phyloP scores from a whole-genome alignment of 2,888 invertebrate genomes.

The Drosophila buzzatii region DNA sequence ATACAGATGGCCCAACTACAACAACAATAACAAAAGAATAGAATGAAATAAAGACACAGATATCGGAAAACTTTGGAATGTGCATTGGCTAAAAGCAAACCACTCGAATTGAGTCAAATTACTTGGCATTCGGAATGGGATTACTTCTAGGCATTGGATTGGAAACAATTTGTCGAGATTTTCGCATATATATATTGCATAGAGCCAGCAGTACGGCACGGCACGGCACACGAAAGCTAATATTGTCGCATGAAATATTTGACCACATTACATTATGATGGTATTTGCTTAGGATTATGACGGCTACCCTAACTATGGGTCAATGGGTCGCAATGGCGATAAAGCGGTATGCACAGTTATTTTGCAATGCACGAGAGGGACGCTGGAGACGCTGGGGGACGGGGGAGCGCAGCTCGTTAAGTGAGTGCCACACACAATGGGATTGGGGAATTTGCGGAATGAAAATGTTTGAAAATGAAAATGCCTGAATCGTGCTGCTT shows the following conservation, averaged over 20 bases:
- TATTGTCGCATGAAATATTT: constrained; percentile 37
- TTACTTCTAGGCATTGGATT: constrained; percentile 56
- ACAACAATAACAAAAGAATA: not conserved
- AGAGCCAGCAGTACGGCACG: not conserved
- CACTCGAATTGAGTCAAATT: constrained; percentile 60
- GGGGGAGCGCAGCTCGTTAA: not conserved
- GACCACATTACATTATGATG: constrained; percentile 30
- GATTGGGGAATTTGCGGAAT: constrained; percentile 14
- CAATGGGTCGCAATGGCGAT: constrained; percentile 18
- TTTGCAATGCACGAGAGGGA: constrained; percentile 1
- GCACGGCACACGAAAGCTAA: constrained; percentile 23
- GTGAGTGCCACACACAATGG: constrained; percentile 13
- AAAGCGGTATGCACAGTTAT: constrained; percentile 17
- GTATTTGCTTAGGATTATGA: constrained; percentile 35
- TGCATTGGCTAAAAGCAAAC: constrained; percentile 42
- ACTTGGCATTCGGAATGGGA: constrained; percentile 51
- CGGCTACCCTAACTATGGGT: constrained; percentile 16
- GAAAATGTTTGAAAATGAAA: constrained; percentile 17
- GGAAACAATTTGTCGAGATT: constrained; percentile 58
- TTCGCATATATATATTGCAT: constrained; percentile 29
- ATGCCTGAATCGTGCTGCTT: constrained; percentile 6
- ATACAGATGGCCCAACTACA: not conserved
- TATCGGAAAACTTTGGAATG: constrained; percentile 50
- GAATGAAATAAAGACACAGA: constrained; percentile 24
- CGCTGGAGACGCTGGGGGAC: not conserved